Base-by-base conservation (phyloP, 2,888 invertebrate genomes). In the Caenorhabditis doughertyi region DNA sequence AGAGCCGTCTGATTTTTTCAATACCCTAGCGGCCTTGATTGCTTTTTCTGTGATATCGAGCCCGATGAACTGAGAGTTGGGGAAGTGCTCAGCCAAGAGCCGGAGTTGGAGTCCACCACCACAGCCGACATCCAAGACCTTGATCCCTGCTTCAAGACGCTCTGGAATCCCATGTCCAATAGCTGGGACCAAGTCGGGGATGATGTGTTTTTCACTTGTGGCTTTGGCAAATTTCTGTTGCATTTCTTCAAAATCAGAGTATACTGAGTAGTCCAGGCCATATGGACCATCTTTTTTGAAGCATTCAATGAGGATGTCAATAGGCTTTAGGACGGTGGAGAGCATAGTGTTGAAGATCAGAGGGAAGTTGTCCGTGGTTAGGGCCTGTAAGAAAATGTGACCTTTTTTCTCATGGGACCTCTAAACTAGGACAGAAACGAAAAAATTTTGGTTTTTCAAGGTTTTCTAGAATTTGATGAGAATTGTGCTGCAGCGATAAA, bases 1-100 rank as follows among this genome's bases (percentile, higher is more conserved):
- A 11, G 56, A 21, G 0, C 72, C 72, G 60, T 72, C 60, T 1
- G 53, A 35, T 35, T 62, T 68, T 35, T 60, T 77, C 21, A 27
- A 11, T 7, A 29, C 29, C n/a, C 53, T 83, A 1, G 89, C 88
- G 13, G 44, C 42, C 2, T 44, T 35, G 18, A 89, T 84, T 0
- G 88, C 89, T 7, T 80, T 74, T 60, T 76, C 74, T 0, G 80
- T 84, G 70, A 88, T 81, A 76, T 90, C 90, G n/a, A 89, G 65
- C 0, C 89, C 90, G 32, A 68, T 60, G 64, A 89, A 88, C 1
- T 84, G 62, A 18, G 82, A 85, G 3, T 86, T 85, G 4, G 90
- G 89, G 42, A 83, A 90, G 3, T 83, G 64, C 23, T 85, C 73
- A 8, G 89, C 89, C 76, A 83, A 56, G 13, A 81, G 29, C 1